A percentile compares a stretch with the other conserved stretches of the same genome.
Evolutionary conservation across 2,797 vertebrate genomes (phyloP).

Genomic region (Amniataba percoides): DNA sequence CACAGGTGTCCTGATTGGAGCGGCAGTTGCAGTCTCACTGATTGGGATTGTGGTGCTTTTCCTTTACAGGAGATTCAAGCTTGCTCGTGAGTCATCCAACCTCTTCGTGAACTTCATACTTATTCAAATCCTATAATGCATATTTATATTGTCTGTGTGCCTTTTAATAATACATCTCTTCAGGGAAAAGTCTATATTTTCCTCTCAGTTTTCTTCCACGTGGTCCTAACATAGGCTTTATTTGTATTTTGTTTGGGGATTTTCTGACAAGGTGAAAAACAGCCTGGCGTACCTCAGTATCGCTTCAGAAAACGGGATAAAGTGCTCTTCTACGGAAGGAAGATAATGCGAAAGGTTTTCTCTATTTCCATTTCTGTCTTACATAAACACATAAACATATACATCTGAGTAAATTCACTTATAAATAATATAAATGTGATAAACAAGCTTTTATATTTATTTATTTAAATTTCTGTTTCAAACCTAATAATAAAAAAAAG

Average conservation of each 20-base stretch:
- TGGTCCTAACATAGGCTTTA: background rate
- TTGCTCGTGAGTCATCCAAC: constrained; percentile 85
- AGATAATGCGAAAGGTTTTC: constrained; percentile 96
- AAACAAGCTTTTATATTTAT: background rate
- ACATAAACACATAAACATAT: background rate
- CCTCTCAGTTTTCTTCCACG: background rate
- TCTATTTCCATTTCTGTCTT: constrained; percentile 1
- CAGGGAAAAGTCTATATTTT: background rate
- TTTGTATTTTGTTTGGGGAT: constrained; percentile 36
- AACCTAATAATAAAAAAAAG: background rate
- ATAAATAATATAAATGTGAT: background rate
- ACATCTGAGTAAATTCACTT: background rate
- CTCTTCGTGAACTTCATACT: background rate
- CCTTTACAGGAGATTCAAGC: constrained; percentile 88
- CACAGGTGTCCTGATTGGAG: constrained; percentile 91
- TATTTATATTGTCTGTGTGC: background rate
- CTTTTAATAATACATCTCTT: background rate
- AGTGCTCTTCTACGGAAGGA: constrained; percentile 95
- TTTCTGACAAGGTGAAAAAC: constrained; percentile 80
- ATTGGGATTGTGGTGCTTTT: constrained; percentile 88
- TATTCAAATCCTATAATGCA: background rate
- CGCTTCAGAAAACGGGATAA: constrained; percentile 95
- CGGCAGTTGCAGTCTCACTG: constrained; percentile 85
- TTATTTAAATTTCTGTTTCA: background rate
- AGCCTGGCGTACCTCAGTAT: constrained; percentile 88